Evolutionary conservation across 2,888 invertebrate genomes (phyloP).

Genomic region (Polydrusus pterygomalis): DNA sequence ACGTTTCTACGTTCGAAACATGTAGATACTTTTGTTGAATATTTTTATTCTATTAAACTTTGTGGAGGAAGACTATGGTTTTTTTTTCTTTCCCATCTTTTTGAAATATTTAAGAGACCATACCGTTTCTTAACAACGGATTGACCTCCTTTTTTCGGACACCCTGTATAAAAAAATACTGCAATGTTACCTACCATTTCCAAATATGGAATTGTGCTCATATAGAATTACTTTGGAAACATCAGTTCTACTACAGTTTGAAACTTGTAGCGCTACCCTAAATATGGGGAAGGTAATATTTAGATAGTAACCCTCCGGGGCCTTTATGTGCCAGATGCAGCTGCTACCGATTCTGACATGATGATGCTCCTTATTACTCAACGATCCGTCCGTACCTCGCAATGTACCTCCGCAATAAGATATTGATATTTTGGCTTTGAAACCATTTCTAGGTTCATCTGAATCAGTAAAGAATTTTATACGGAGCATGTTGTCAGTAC

Average conservation of each 20-base stretch:
- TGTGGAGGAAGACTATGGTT: too few species aligned
- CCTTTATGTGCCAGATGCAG: slow-evolving; percentile 84
- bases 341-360: slow-evolving; percentile 72
- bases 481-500: slow-evolving; percentile 80
- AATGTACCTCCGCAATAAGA: slow-evolving; percentile 85
- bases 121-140: too few species aligned
- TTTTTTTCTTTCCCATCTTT: too few species aligned
- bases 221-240: slow-evolving; percentile 6
- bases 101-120: too few species aligned
- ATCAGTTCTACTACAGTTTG: slow-evolving; percentile 24
- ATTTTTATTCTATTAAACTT: too few species aligned
- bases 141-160: too few species aligned
- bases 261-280: slow-evolving; percentile 29
- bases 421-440: slow-evolving; percentile 81
- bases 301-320: slow-evolving; percentile 69
- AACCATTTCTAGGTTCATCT: slow-evolving; percentile 83
- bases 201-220: slow-evolving; percentile 19
- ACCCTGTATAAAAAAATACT: too few species aligned
- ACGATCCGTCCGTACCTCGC: slow-evolving; percentile 75
- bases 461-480: slow-evolving; percentile 83
- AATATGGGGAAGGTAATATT: slow-evolving; percentile 57
- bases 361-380: slow-evolving; percentile 77
- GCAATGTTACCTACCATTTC: slow-evolving; percentile 31
- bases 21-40: too few species aligned
- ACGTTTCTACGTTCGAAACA: too few species aligned